phyloP scores from a whole-genome alignment of 2,888 invertebrate genomes.

The Xylota segnis region DNA sequence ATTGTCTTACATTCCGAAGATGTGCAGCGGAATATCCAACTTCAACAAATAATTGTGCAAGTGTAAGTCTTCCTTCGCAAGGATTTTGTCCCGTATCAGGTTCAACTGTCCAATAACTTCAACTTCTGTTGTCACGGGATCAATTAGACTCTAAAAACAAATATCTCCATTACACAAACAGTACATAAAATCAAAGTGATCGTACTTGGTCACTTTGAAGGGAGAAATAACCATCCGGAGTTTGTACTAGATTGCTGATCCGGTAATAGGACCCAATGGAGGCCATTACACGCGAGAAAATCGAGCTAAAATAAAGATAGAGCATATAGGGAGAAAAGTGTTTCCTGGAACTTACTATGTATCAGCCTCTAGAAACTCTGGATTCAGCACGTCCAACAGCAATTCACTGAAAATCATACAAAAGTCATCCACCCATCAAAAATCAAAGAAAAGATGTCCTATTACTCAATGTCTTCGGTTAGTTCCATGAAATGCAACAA shows the following conservation, averaged over 20 bases:
- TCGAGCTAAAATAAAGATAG: constrained; percentile 84
- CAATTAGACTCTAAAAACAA: constrained; percentile 47
- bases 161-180: background rate
- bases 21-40: constrained; percentile 92
- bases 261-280: constrained; percentile 88
- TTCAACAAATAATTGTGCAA: constrained; percentile 88
- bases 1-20: constrained; percentile 91
- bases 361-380: constrained; percentile 90
- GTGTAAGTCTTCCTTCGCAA: constrained; percentile 87
- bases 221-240: constrained; percentile 85
- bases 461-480: constrained; percentile 82
- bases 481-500: constrained; percentile 87
- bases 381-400: constrained; percentile 88
- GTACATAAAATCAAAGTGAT: background rate
- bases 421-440: background rate
- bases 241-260: constrained; percentile 86
- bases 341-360: constrained; percentile 87
- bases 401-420: constrained; percentile 86
- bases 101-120: constrained; percentile 88
- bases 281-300: constrained; percentile 88
- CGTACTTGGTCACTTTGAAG: constrained; percentile 78
- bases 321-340: background rate
- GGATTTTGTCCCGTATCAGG: constrained; percentile 87
- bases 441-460: constrained; percentile 16
- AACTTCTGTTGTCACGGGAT: constrained; percentile 82